Percentiles rank a stretch among this genome's conserved stretches.
Conservation (phyloP, 2,113 vertebrate genomes). For the Cettia cetti region DNA sequence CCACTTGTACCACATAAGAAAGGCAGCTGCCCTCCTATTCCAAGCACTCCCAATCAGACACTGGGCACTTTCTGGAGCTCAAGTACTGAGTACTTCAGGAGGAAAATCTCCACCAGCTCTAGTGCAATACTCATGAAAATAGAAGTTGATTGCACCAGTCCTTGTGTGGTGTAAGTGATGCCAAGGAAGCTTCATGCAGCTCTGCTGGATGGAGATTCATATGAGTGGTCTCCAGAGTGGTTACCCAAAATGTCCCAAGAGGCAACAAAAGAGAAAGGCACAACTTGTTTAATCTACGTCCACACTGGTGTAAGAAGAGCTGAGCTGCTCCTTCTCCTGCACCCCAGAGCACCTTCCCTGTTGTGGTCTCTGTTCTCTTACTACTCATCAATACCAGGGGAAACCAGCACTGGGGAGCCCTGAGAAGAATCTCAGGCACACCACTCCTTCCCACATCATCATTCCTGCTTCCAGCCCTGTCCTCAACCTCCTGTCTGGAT, state of each 20-base stretch:
- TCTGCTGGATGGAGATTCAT: not conserved
- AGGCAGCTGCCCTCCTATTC: not conserved
- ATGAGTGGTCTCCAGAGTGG: fast-evolving
- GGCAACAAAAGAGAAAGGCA: not conserved
- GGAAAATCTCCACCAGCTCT: not conserved
- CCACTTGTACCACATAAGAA: not conserved
- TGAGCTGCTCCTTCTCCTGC: not conserved
- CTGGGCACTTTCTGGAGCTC: not conserved
- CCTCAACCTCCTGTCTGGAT: not conserved
- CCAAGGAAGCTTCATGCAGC: not conserved
- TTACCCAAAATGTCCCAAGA: not conserved
- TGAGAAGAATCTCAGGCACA: not conserved
- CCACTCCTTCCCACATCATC: not conserved
- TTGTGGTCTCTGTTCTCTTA: not conserved
- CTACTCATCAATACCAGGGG: not conserved
- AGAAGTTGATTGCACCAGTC: not conserved
- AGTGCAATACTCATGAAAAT: not conserved
- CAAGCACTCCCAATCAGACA: not conserved
- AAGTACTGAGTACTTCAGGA: not conserved
- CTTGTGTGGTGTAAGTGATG: not conserved
- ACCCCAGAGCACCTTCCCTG: not conserved
- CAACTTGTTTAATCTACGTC: not conserved
- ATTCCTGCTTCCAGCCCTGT: not conserved
- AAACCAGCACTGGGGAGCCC: not conserved
- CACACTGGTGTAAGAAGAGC: not conserved